Evolutionary conservation across 2,888 invertebrate species (phyloP).

Genomic region (Carterocephalus palaemon): DNA sequence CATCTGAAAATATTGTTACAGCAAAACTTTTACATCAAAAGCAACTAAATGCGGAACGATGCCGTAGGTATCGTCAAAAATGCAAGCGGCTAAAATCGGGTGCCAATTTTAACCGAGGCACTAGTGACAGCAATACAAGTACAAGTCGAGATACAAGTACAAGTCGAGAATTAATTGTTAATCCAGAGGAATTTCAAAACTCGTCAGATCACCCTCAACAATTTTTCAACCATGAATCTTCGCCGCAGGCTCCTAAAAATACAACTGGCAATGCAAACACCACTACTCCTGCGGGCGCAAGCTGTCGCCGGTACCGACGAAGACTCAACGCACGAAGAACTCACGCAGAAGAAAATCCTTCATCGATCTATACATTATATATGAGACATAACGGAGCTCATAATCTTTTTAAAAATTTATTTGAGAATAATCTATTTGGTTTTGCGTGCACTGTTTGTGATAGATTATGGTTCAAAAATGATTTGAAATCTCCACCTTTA

Average conservation of each 20-base stretch:
- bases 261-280: conserved; percentile 16
- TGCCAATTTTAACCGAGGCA: conserved; percentile 27
- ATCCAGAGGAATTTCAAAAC: conserved; percentile 26
- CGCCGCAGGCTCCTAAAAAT: conserved; percentile 19
- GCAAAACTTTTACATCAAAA: conserved; percentile 24
- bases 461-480: conserved; percentile 31
- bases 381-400: conserved; percentile 25
- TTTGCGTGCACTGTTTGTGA: conserved; percentile 31
- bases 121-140: conserved; percentile 26
- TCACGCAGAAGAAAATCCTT: conserved; percentile 21
- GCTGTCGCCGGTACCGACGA: conserved; percentile 24
- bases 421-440: conserved; percentile 31
- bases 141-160: conserved; percentile 2
- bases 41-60: conserved; percentile 29
- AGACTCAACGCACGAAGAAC: conserved; percentile 25
- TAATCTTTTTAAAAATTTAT: conserved; percentile 28
- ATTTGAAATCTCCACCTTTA: conserved; percentile 26
- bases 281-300: conserved; percentile 12
- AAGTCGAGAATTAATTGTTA: conserved; percentile 24
- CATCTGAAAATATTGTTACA: conserved; percentile 23
- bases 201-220: conserved; percentile 18
- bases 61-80: conserved; percentile 31
- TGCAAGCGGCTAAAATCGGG: conserved; percentile 29
- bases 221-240: conserved; percentile 19
- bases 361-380: conserved; percentile 27